Evolutionary conservation across 2,888 invertebrate genomes (phyloP), one percentile per base, ranked within the genome.

Genomic region (Agonopterix subpropinquella): DNA sequence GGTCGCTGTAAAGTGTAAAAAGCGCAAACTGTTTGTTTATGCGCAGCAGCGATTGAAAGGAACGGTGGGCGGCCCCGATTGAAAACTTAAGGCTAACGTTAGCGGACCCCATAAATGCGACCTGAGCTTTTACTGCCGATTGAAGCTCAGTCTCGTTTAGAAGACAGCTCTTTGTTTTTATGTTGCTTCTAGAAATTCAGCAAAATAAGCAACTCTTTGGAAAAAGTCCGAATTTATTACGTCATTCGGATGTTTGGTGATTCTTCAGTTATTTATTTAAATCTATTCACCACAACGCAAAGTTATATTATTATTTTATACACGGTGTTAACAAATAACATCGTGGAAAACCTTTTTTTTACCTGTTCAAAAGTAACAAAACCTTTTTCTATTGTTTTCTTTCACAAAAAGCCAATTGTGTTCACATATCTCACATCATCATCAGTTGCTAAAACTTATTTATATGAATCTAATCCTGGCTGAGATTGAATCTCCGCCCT

Each of bases 1-100:
- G 77, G 77, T 75, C 73, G 80, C 80, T 84, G 82, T 82, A 78
- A 81, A 81, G 64, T 80, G 80, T 80, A 84, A 83, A 83, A 84
- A 82, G 77, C 75, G 78, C 78, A 78, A 85, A 85, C 77, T 76
- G 82, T 83, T 85, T 85, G 83, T 86, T 85, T 86, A 85, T 81
- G 82, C 80, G 73, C 72, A 66, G 64, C 65, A 63, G 64, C 66
- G 65, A 64, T 61, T 64, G 65, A 63, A 59, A 59, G 58, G 62
- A 64, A 59, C 67, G 67, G 69, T 67, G 73, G 71, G 70, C 67
- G 67, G 67, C 62, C 59, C 49, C 55, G 47, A 43, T 45, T 45
- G 45, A 15, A 44, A 46, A 41, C 46, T 51, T 49, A 51, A 51
- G 51, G 48, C 45, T 28, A 50, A 53, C 60, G 57, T 53, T 61